Evolutionary conservation across 2,888 invertebrate species (phyloP).

Genomic region (Melieria omissa): DNA sequence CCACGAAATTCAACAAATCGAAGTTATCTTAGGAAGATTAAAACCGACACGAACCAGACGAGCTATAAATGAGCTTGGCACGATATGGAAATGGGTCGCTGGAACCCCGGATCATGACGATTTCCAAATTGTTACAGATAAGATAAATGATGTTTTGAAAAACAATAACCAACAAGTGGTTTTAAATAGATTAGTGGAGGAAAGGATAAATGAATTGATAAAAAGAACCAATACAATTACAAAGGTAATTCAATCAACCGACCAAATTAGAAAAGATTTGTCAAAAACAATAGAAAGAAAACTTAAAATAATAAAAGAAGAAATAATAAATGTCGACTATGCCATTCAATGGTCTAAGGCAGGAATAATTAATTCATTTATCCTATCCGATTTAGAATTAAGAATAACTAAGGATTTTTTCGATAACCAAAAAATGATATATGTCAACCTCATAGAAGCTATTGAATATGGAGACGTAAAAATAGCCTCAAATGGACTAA

Average conservation of each 20-base stretch:
- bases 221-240: too few relatives aligned
- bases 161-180: too few relatives aligned
- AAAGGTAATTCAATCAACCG: constrained; percentile 3
- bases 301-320: constrained; percentile 16
- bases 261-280: not conserved
- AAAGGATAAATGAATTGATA: too few relatives aligned
- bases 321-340: constrained; percentile 16
- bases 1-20: not conserved
- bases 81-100: too few relatives aligned
- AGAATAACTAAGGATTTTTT: constrained; percentile 13
- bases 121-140: too few relatives aligned
- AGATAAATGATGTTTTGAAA: too few relatives aligned
- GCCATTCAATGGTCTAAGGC: constrained; percentile 16
- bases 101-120: too few relatives aligned
- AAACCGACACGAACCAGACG: too few relatives aligned
- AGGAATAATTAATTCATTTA: constrained; percentile 9
- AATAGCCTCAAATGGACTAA: constrained; percentile 9
- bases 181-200: constrained; percentile 19
- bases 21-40: too few relatives aligned
- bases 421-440: constrained; percentile 12
- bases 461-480: constrained; percentile 13
- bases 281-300: constrained; percentile 5
- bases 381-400: constrained; percentile 8
- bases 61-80: too few relatives aligned
- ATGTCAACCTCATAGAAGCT: constrained; percentile 11